Evolutionary conservation across 1,140 invertebrate genomes (phyloP).

Genomic region (Latrodectus geometricus): DNA sequence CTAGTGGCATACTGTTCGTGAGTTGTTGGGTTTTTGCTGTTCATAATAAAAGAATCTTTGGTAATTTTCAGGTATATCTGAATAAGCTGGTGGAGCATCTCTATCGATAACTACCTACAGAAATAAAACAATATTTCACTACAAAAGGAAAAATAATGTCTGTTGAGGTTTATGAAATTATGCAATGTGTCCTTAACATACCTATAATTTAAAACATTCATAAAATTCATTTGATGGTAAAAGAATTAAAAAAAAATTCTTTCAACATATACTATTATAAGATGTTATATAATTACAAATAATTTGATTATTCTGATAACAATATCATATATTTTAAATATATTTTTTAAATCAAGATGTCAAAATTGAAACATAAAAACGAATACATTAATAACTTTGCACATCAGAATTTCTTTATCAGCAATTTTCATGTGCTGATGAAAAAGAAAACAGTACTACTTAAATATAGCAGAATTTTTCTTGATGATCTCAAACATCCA

Average conservation of each 20-base stretch:
- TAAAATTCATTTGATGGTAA: background rate
- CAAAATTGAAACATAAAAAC: no score
- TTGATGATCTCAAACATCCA: no score
- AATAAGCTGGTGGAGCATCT: constrained; percentile 46
- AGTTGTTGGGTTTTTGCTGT: constrained; percentile 18
- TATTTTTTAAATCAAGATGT: no score
- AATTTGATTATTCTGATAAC: no score
- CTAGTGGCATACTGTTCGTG: background rate
- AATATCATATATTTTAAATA: no score
- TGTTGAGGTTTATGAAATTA: background rate
- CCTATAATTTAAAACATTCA: background rate
- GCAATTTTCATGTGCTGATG: no score
- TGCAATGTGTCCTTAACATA: background rate
- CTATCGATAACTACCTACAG: constrained; percentile 22
- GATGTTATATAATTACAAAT: background rate
- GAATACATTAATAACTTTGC: no score
- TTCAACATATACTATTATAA: background rate
- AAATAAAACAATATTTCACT: no score
- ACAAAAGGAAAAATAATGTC: background rate
- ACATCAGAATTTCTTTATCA: no score
- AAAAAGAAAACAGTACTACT: no score
- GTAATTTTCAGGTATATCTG: constrained; percentile 42
- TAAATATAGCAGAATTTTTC: no score
- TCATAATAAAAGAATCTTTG: constrained; percentile 40
- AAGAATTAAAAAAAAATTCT: background rate